These are phyloP conservation scores for Dendrolimus punctatus DNA, from an alignment of 1,140 invertebrate species.

Conservation along the genomic window DNA sequence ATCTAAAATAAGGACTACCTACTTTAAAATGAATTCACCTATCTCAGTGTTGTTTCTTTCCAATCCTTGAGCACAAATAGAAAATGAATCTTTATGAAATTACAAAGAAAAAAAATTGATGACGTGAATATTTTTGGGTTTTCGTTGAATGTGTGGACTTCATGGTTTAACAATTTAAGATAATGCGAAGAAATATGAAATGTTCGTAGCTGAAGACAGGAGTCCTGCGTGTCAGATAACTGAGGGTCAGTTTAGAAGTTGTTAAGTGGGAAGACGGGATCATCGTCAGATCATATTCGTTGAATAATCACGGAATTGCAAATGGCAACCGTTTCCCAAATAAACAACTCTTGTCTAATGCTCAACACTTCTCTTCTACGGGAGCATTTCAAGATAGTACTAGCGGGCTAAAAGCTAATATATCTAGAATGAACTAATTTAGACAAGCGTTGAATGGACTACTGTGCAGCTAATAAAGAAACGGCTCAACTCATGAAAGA, in stretches of 20 bases:
- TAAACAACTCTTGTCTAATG: slow-evolving; percentile 50
- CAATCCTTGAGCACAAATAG: too few species aligned
- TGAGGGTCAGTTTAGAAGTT: slow-evolving; percentile 36
- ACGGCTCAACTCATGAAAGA: slow-evolving; percentile 17
- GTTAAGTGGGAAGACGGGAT: slow-evolving; percentile 29
- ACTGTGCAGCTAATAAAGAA: slow-evolving; percentile 29
- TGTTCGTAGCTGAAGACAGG: slow-evolving; percentile 61
- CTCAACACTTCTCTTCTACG: slow-evolving; percentile 36
- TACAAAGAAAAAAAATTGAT: too few species aligned
- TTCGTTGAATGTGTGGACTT: too few species aligned
- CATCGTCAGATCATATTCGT: background rate
- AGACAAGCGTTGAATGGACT: slow-evolving; percentile 48
- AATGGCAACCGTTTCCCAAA: slow-evolving; percentile 28
- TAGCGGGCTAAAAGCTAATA: slow-evolving; percentile 42
- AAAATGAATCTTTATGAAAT: too few species aligned
- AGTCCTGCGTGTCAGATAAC: slow-evolving; percentile 61
- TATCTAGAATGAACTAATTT: slow-evolving; percentile 37
- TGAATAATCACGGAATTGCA: too few species aligned
- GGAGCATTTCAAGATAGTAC: slow-evolving; percentile 25
- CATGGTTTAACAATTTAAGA: too few species aligned
- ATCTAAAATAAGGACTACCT: too few species aligned
- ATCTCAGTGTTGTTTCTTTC: too few species aligned
- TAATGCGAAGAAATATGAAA: too few species aligned
- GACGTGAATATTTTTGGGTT: too few species aligned
- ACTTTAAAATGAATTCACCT: too few species aligned